Conservation (phyloP, 2,888 invertebrate genomes). For the Auanema freiburgensis region DNA sequence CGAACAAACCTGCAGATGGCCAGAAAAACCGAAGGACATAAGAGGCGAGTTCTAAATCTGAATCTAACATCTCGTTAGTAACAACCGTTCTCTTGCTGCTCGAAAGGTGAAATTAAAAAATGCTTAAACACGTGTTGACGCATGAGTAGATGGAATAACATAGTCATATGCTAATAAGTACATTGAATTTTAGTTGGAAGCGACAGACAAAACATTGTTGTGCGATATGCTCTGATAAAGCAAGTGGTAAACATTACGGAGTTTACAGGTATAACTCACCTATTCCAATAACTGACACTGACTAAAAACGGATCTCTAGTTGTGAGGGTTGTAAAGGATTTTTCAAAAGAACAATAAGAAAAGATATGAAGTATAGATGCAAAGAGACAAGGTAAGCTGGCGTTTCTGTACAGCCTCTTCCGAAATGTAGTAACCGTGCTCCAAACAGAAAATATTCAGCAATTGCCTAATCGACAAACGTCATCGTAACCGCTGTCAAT, state of each 20-base stretch:
- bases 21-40: no score
- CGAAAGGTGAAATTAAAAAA: no score
- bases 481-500: constrained; percentile 94
- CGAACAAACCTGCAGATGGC: no score
- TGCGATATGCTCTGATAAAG: constrained; percentile 17
- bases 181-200: no score
- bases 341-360: constrained; percentile 94
- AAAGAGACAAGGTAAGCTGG: constrained; percentile 70
- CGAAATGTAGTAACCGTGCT: no score
- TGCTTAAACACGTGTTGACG: no score
- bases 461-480: constrained; percentile 92
- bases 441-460: neutral
- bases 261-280: constrained; percentile 7
- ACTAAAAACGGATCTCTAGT: constrained; percentile 17
- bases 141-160: no score
- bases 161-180: no score
- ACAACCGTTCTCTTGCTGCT: no score
- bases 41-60: no score
- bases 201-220: neutral
- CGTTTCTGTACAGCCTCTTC: neutral
- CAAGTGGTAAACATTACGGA: constrained; percentile 21
- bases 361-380: constrained; percentile 93
- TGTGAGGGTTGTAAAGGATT: constrained; percentile 99
- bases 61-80: no score
- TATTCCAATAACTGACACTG: neutral